Evolutionary conservation across 2,797 vertebrate genomes (phyloP).

Genomic region (Saxicola maurus): DNA sequence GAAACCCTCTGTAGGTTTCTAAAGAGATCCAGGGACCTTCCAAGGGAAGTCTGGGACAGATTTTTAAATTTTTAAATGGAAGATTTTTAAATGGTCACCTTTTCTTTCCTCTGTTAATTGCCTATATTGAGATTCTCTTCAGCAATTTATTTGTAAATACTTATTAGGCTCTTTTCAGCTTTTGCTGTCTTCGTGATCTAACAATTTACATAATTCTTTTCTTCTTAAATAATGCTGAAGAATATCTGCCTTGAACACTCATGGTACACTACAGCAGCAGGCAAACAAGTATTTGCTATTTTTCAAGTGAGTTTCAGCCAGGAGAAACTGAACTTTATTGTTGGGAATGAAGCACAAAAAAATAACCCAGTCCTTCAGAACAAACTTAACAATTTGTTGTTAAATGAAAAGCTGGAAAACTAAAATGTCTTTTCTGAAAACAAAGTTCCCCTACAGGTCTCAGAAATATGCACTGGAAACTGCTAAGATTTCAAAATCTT

Average conservation of each 20-base stretch:
- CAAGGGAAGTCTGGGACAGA: background rate
- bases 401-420: background rate
- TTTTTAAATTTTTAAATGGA: background rate
- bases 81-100: background rate
- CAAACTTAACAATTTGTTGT: background rate
- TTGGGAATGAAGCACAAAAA: background rate
- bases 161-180: background rate
- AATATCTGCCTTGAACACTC: background rate
- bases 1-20: background rate
- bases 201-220: background rate
- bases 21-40: background rate
- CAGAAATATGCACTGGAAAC: background rate
- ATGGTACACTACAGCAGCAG: background rate
- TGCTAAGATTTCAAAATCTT: background rate
- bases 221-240: background rate
- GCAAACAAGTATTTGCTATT: background rate
- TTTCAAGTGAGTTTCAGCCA: background rate
- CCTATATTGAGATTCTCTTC: background rate
- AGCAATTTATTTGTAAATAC: background rate
- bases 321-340: background rate
- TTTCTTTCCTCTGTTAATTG: background rate
- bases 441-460: background rate
- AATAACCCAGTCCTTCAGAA: background rate
- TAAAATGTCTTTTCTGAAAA: background rate
- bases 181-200: background rate